Percentiles rank a stretch among this genome's conserved stretches.
phyloP scores from a whole-genome alignment of 2,113 vertebrate genomes.

The Emydocephalus ijimae region DNA sequence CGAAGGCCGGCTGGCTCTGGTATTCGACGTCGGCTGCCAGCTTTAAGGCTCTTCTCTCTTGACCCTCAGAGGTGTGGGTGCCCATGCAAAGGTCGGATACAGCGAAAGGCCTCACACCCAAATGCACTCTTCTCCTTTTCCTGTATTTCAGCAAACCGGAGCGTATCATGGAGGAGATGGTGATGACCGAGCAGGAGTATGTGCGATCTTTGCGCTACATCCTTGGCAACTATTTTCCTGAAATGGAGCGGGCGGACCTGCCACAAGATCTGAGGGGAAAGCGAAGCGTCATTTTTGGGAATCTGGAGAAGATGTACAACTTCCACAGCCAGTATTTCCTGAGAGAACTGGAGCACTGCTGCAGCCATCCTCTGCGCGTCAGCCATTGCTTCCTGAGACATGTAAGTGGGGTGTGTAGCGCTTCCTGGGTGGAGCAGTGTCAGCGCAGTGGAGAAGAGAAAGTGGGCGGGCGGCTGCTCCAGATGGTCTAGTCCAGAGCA shows the following conservation, averaged over 20 bases:
- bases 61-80: background rate
- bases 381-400: slow-evolving; percentile 93
- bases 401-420: slow-evolving; percentile 23
- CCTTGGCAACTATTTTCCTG: slow-evolving; percentile 89
- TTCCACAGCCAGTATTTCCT: slow-evolving; percentile 95
- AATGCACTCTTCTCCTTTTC: background rate
- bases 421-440: background rate
- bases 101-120: background rate
- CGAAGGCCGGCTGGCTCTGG: background rate
- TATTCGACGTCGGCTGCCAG: background rate
- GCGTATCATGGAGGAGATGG: slow-evolving; percentile 92
- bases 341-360: slow-evolving; percentile 90
- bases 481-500: background rate
- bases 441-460: background rate
- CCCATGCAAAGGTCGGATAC: background rate
- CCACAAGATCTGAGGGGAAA: slow-evolving; percentile 93
- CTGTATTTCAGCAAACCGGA: slow-evolving; percentile 73
- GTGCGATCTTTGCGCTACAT: slow-evolving; percentile 88
- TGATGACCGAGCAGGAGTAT: slow-evolving; percentile 89
- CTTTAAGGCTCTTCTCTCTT: background rate
- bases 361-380: slow-evolving; percentile 85
- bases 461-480: background rate
- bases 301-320: slow-evolving; percentile 91
- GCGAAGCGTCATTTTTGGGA: slow-evolving; percentile 87
- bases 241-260: slow-evolving; percentile 88